Percentiles rank a stretch among this genome's conserved stretches.
These are phyloP conservation scores for Nymphalis c-album DNA, from an alignment of 2,888 invertebrate species.

Conservation along the genomic window DNA sequence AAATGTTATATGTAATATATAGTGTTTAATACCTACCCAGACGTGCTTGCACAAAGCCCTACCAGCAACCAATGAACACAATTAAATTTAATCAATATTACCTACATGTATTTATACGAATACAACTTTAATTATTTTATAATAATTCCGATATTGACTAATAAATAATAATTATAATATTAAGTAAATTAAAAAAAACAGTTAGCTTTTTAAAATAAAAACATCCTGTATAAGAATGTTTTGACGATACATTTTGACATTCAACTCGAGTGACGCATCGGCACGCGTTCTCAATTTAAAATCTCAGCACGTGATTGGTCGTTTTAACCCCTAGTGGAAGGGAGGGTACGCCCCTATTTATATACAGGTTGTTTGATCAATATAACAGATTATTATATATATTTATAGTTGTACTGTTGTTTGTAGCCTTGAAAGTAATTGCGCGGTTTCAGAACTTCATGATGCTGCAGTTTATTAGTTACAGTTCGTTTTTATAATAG, in stretches of 20 bases:
- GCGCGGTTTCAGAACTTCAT: slow-evolving; percentile 5
- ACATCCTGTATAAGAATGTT: slow-evolving; percentile 57
- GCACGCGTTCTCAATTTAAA: slow-evolving; percentile 68
- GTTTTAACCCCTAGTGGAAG: slow-evolving; percentile 38
- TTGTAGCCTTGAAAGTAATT: slow-evolving; percentile 33
- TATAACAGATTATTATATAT: slow-evolving; percentile 26
- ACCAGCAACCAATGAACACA: too few species aligned
- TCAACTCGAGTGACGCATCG: slow-evolving; percentile 60
- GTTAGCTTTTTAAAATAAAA: slow-evolving; percentile 11
- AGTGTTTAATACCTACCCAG: too few species aligned
- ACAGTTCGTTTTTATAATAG: not conserved
- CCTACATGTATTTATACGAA: too few species aligned
- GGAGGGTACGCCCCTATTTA: slow-evolving; percentile 49
- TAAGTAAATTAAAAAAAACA: too few species aligned
- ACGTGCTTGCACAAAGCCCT: too few species aligned
- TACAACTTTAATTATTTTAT: too few species aligned
- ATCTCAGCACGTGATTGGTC: slow-evolving; percentile 55
- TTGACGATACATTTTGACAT: slow-evolving; percentile 64
- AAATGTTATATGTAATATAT: too few species aligned
- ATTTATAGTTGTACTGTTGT: slow-evolving; percentile 12
- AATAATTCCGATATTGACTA: too few species aligned
- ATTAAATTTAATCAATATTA: too few species aligned
- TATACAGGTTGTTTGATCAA: slow-evolving; percentile 48
- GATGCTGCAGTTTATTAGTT: not conserved
- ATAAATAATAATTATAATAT: too few species aligned